A percentile compares a stretch with the other conserved stretches of the same genome.
Conservation (phyloP, 2,113 vertebrate genomes). For the Phaethon lepturus region DNA sequence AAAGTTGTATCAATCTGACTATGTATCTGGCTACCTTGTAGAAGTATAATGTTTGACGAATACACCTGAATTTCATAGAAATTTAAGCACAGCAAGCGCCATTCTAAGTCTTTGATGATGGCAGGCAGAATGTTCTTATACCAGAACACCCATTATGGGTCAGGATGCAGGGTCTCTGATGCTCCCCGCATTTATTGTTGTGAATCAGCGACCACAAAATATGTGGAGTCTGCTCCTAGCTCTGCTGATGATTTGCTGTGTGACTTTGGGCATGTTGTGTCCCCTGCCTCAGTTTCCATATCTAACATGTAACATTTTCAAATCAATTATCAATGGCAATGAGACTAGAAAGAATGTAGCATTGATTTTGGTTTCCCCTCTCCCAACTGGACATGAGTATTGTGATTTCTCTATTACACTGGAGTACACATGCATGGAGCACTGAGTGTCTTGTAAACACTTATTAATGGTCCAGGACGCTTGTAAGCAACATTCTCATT, state of each 20-base stretch:
- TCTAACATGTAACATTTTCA: background rate
- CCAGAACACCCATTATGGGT: background rate
- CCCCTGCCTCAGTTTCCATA: constrained; percentile 39
- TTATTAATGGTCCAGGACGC: background rate
- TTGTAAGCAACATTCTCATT: background rate
- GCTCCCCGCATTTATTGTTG: background rate
- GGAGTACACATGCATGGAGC: background rate
- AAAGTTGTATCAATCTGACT: background rate
- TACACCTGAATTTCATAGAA: background rate
- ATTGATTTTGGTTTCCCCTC: background rate
- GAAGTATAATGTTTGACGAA: background rate
- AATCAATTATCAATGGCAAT: background rate
- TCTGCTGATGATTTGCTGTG: background rate
- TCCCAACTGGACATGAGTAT: background rate
- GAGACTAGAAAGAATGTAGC: background rate
- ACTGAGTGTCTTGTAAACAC: background rate
- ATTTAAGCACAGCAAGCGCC: background rate
- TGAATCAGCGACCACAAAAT: background rate
- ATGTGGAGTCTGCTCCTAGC: background rate
- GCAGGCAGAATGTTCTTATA: background rate
- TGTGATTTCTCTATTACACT: background rate
- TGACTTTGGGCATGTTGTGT: background rate
- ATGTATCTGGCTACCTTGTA: background rate
- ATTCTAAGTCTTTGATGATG: background rate
- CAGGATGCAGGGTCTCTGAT: background rate